Evolutionary conservation across 2,888 invertebrate species (phyloP).

Genomic region (Napeogenes inachia): DNA sequence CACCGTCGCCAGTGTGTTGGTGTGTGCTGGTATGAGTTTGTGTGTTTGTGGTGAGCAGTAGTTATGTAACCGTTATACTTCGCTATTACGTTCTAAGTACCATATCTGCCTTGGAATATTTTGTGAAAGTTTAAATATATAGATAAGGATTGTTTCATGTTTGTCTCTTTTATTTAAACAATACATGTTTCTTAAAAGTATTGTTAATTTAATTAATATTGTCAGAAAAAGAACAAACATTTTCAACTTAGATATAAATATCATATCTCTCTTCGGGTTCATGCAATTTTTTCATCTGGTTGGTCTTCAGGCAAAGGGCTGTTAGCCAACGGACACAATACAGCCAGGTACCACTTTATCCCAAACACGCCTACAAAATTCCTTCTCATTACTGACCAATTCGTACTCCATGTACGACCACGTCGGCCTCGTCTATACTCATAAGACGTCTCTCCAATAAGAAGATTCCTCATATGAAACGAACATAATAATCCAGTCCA

Average conservation of each 20-base stretch:
- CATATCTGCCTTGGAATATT: not conserved
- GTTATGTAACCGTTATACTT: not conserved
- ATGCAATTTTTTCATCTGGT: too few species aligned
- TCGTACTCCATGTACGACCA: slow-evolving; percentile 44
- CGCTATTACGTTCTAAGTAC: not conserved
- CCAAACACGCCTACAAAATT: slow-evolving; percentile 81
- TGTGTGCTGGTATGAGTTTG: too few species aligned
- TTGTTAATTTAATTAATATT: too few species aligned
- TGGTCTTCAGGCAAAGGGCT: slow-evolving; percentile 41
- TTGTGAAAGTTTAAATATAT: not conserved
- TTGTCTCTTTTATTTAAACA: not conserved
- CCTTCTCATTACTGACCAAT: slow-evolving; percentile 79
- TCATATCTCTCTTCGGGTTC: too few species aligned
- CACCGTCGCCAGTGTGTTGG: not conserved
- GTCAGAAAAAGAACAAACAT: not conserved
- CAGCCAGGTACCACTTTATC: slow-evolving; percentile 47
- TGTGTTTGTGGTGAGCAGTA: not conserved
- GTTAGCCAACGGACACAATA: slow-evolving; percentile 48
- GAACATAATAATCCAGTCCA: slow-evolving; percentile 42
- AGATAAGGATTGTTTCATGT: not conserved
- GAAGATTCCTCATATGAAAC: slow-evolving; percentile 66
- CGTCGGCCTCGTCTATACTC: slow-evolving; percentile 56
- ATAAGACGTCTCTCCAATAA: slow-evolving; percentile 70
- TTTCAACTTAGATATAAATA: too few species aligned
- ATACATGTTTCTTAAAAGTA: too few species aligned